Conservation (phyloP, 2,113 vertebrate species). For the Prietella phreatophila region DNA sequence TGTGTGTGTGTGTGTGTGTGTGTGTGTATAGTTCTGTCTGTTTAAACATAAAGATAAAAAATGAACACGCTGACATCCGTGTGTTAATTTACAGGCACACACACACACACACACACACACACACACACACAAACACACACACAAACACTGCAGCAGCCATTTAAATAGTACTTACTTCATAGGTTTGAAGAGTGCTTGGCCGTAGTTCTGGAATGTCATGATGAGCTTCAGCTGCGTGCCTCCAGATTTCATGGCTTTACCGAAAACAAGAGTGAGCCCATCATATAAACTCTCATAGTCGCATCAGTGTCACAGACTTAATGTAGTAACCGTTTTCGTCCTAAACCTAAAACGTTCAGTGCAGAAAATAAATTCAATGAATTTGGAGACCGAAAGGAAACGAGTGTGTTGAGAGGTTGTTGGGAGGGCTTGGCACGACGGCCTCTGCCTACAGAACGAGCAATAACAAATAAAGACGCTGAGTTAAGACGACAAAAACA, state of each 20-base stretch:
- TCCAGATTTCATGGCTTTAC: conserved; percentile 96
- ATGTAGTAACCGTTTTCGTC: background rate
- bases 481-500: conserved; percentile 6
- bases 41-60: background rate
- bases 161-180: conserved; percentile 89
- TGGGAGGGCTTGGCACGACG: background rate
- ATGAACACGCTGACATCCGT: background rate
- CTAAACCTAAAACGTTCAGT: background rate
- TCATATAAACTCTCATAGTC: background rate
- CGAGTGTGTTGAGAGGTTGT: background rate
- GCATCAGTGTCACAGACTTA: background rate
- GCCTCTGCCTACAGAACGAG: background rate
- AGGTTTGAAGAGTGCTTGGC: conserved; percentile 95
- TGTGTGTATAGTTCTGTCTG: background rate
- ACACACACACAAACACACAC: background rate
- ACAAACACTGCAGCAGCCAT: background rate
- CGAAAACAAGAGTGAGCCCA: conserved; percentile 27
- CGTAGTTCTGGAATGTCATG: conserved; percentile 99
- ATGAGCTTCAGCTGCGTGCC: conserved; percentile 98
- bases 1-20: background rate
- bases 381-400: background rate
- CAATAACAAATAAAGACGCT: conserved; percentile 25
- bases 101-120: background rate
- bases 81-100: background rate
- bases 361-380: conserved; percentile 4